These are phyloP conservation scores for Hirtodrosophila cameraria DNA, from an alignment of 2,888 invertebrate genomes.

Conservation along the genomic window DNA sequence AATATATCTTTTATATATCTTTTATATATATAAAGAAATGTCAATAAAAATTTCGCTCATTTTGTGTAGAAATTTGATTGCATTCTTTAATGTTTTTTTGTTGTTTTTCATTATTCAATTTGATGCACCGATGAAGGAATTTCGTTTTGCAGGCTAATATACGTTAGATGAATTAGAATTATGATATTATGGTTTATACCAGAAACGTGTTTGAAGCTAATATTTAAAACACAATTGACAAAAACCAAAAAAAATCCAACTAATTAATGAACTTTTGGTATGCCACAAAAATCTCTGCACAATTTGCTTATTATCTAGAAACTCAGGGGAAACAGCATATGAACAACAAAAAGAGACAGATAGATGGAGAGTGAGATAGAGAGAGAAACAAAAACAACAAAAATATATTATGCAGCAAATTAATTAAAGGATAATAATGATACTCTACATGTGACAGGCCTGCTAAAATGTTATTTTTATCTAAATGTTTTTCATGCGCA, in stretches of 20 bases:
- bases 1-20: slow-evolving; percentile 39
- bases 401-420: slow-evolving; percentile 68
- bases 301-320: slow-evolving; percentile 66
- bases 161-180: slow-evolving; percentile 22
- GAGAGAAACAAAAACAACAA: slow-evolving; percentile 19
- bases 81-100: slow-evolving; percentile 18
- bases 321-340: slow-evolving; percentile 60
- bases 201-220: slow-evolving; percentile 27
- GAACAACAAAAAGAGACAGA: slow-evolving; percentile 7
- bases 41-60: slow-evolving; percentile 62
- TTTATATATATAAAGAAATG: slow-evolving; percentile 60
- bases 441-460: slow-evolving; percentile 37
- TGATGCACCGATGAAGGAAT: slow-evolving; percentile 73
- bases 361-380: too few relatives aligned
- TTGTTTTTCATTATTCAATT: slow-evolving; percentile 35
- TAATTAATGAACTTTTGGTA: slow-evolving; percentile 64
- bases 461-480: slow-evolving; percentile 60
- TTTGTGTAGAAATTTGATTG: slow-evolving; percentile 32
- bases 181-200: slow-evolving; percentile 38
- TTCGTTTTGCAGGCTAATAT: slow-evolving; percentile 46
- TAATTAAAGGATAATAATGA: slow-evolving; percentile 74
- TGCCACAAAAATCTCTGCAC: slow-evolving; percentile 58
- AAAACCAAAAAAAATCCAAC: slow-evolving; percentile 45
- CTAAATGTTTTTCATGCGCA: slow-evolving; percentile 60
- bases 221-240: slow-evolving; percentile 20